phyloP scores from a whole-genome alignment of 2,888 invertebrate species.

The Coleophora deauratella region DNA sequence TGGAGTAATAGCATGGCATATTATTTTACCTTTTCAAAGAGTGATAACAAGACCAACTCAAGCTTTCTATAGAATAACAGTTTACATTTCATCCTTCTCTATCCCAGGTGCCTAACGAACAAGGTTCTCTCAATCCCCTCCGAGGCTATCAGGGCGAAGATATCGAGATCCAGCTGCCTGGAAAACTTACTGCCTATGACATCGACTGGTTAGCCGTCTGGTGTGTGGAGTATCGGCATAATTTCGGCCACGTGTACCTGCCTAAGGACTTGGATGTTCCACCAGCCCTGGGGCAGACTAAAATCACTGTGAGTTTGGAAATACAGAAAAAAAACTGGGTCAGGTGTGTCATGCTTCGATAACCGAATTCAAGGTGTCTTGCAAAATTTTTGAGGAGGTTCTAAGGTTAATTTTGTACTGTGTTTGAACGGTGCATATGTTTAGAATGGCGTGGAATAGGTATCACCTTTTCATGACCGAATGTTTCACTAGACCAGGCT shows the following conservation, averaged over 20 bases:
- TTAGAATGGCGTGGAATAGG: background rate
- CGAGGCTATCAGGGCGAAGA: slow-evolving; percentile 93
- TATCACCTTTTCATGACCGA: too few species aligned
- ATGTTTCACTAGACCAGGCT: too few species aligned
- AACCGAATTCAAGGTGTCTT: too few species aligned
- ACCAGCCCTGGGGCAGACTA: slow-evolving; percentile 91
- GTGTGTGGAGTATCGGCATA: slow-evolving; percentile 92
- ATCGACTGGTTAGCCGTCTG: slow-evolving; percentile 94
- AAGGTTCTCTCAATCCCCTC: slow-evolving; percentile 86
- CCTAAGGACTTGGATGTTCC: slow-evolving; percentile 93
- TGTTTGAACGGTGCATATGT: background rate
- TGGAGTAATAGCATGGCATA: too few species aligned
- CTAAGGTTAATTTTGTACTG: too few species aligned
- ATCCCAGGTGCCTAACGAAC: slow-evolving; percentile 86
- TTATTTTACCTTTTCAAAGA: too few species aligned
- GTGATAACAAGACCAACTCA: too few species aligned
- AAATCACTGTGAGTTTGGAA: slow-evolving; percentile 83
- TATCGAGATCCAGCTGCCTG: slow-evolving; percentile 91
- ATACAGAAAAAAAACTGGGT: background rate
- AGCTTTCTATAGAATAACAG: too few species aligned
- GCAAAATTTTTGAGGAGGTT: too few species aligned
- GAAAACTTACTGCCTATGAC: slow-evolving; percentile 88
- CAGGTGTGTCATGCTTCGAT: background rate
- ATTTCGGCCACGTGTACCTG: slow-evolving; percentile 92
- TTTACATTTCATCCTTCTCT: background rate